A percentile compares a stretch with the other conserved stretches of the same genome.
Conservation (phyloP, 30 jellyfish, hydroid and myxozoan genomes). For the Mastigias papua region DNA sequence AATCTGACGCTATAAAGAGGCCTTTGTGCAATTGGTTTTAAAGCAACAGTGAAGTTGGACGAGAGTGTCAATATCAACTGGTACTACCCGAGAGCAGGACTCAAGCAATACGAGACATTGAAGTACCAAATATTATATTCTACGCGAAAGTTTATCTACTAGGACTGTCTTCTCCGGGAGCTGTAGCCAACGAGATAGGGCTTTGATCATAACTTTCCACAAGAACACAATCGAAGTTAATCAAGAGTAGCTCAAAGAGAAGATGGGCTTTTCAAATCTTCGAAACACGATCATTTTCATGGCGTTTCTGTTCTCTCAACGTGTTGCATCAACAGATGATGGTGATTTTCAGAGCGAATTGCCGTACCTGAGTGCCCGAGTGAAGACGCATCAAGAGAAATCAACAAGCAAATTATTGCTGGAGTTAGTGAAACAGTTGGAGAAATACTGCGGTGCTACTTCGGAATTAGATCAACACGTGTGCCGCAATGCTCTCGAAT, state of each 20-base stretch:
- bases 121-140: too few species aligned
- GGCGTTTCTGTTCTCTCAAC: not conserved
- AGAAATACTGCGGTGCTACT: conserved; percentile 60
- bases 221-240: too few species aligned
- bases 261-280: not conserved
- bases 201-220: not conserved
- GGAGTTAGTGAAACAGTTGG: conserved; percentile 40
- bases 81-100: not conserved
- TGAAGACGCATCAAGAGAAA: conserved; percentile 3
- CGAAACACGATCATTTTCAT: not conserved
- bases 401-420: conserved; percentile 49
- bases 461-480: conserved; percentile 29
- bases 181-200: not conserved
- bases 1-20: conserved; percentile 44
- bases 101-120: too few species aligned
- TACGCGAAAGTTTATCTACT: not conserved
- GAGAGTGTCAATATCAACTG: not conserved
- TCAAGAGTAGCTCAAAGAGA: not conserved
- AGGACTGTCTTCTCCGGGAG: not conserved
- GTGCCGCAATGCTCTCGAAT: conserved; percentile 38
- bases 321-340: not conserved
- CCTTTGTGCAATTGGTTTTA: not conserved
- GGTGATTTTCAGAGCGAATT: not conserved
- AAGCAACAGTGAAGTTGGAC: not conserved
- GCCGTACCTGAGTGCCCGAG: not conserved